Conservation (phyloP, 1,140 invertebrate species). For the Paracyclopina nana region DNA sequence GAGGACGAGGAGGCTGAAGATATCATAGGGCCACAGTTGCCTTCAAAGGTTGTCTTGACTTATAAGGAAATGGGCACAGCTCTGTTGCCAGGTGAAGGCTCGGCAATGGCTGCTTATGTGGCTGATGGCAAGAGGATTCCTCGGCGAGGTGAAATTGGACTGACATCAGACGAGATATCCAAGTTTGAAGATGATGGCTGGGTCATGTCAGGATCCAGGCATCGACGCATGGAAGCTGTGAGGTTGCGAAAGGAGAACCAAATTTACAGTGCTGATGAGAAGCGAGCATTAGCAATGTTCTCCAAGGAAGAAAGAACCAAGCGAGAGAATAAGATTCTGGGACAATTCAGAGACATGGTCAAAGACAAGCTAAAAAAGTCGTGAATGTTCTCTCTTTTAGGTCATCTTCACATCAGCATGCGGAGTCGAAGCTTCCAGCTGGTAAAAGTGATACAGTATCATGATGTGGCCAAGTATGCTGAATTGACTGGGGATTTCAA, state of each 20-base stretch:
- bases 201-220: slow-evolving; percentile 35
- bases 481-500: neutral
- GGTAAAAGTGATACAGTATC: neutral
- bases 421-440: neutral
- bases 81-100: slow-evolving; percentile 72
- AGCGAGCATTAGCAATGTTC: slow-evolving; percentile 89
- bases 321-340: slow-evolving; percentile 81
- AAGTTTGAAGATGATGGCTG: slow-evolving; percentile 72
- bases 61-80: slow-evolving; percentile 70
- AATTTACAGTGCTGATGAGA: slow-evolving; percentile 98
- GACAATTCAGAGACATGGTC: slow-evolving; percentile 84
- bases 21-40: slow-evolving; percentile 43
- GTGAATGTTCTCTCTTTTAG: neutral
- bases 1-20: slow-evolving; percentile 30
- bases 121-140: slow-evolving; percentile 97
- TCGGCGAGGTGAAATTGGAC: slow-evolving; percentile 89
- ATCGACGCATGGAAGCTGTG: slow-evolving; percentile 98
- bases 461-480: neutral
- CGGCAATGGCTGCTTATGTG: slow-evolving; percentile 93
- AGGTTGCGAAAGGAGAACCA: slow-evolving; percentile 98
- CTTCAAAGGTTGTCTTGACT: slow-evolving; percentile 45
- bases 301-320: slow-evolving; percentile 93
- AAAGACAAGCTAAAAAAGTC: slow-evolving; percentile 29
- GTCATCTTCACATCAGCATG: neutral
- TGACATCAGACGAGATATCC: slow-evolving; percentile 87